Base-by-base conservation (phyloP, 64 coral and sea anemone genomes). In the Actinia tenebrosa region DNA sequence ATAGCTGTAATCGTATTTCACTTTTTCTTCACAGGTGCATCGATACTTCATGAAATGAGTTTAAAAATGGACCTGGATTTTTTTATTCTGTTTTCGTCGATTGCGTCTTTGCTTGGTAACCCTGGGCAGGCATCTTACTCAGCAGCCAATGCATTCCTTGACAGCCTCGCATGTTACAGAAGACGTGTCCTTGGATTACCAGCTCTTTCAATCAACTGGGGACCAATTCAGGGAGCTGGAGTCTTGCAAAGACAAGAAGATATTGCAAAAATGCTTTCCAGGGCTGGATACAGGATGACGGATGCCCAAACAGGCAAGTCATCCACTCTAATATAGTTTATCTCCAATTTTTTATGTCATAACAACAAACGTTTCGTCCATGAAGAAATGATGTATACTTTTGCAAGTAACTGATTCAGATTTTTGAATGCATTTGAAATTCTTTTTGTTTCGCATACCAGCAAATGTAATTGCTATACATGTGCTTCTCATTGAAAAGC, bases 1-100 rank as follows among this genome's bases (percentile, higher is more conserved):
- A 44, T 84, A 3, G 16, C 53, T 9, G n/a, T n/a, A n/a, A n/a
- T n/a, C n/a, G 22, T 16, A 23, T 30, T 82, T 64, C 46, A 10
- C 1, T 15, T 26, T 82, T 45, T 56, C 66, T 47, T 88, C 20
- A 72, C 79, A 90, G 92, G 78, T 44, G 92, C 92, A 44, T 87
- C 71, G 44, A 20, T 87, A 60, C 79, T 94, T 13, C 92, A 94
- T 64, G 68, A 94, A 84, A 87, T 94, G 88, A 94, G 92, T 47
- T 66, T 87, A n/a, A 64, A 91, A 18, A 94, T 94, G 93, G 93
- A 94, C 79, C 69, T 94, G 44, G 93, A 94, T 66, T 94, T 94
- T 54, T 94, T 94, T 64, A 77, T 94, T 64, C 71, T 94, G 80
- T 94, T 94, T 64, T 94, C 93, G 9, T 94, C 93, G 18, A 90